A percentile compares a stretch with the other conserved stretches of the same genome.
Conservation (phyloP, 2,113 vertebrate genomes). For the Rissa tridactyla region DNA sequence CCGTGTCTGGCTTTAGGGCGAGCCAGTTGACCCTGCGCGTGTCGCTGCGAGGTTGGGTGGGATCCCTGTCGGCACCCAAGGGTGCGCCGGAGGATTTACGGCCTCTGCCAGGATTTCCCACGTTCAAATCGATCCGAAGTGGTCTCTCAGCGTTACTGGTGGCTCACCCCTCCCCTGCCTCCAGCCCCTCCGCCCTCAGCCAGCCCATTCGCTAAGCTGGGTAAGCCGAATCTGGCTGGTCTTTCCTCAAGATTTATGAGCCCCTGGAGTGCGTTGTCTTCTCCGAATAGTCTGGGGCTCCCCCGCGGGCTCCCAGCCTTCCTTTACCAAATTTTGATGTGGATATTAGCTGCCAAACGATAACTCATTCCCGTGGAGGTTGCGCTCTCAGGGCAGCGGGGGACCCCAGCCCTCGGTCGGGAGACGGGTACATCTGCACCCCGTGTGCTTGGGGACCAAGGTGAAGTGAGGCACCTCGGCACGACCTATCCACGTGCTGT, state of each 20-base stretch:
- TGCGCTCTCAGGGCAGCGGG: background rate
- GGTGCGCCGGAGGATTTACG: background rate
- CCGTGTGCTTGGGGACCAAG: background rate
- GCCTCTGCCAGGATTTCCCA: background rate
- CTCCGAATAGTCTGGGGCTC: background rate
- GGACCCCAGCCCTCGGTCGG: fast-evolving
- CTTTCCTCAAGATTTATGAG: background rate
- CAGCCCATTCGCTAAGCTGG: background rate
- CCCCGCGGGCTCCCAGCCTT: background rate
- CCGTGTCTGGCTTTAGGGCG: background rate
- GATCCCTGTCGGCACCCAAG: background rate
- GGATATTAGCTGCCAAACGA: background rate
- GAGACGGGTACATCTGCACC: background rate
- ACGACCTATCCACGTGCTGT: fast-evolving
- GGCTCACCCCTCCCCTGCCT: background rate
- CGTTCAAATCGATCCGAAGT: background rate
- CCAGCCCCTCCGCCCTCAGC: background rate
- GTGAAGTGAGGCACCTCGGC: background rate
- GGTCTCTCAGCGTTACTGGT: background rate
- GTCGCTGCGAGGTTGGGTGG: background rate
- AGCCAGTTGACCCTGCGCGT: fast-evolving
- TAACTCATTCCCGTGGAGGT: background rate
- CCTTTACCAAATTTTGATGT: background rate
- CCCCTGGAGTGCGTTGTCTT: background rate
- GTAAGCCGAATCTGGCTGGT: background rate